Evolutionary conservation across 2,888 invertebrate genomes (phyloP), one percentile per base, ranked within the genome.

Genomic region (Lysandra bellargus): DNA sequence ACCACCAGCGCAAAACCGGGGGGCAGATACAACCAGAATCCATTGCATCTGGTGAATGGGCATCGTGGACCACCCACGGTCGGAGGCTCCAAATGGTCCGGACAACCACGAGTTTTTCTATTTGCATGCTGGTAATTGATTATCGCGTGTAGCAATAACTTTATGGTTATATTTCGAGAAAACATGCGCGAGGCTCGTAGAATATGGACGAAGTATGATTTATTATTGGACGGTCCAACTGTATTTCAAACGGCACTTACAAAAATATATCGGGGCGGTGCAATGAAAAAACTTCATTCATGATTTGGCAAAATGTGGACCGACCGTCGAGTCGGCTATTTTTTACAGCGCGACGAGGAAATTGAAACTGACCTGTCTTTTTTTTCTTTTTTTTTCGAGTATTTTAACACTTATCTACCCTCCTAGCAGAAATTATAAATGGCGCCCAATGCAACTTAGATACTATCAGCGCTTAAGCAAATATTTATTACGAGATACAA

Each of bases 191-290:
- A 1, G 14, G 33, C 69, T 69, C 33, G 14, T 37, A 69, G 14
- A 69, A 69, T 69, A 69, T 37, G 69, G 33, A 69, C 69, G 69
- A 69, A 69, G 64, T 69, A 69, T 69, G 64, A 69, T 69, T 69
- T 69, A 69, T 69, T 69, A 69, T 37, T 37, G 33, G 33, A 37
- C 33, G 30, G 17, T 33, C 69, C 33, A 17, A 37, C 69, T 69
- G 37, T 69, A 69, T 69, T 69, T 37, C 69, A 37, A 69, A 69
- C 69, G 33, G 69, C 37, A 69, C 69, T 33, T 37, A 37, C 69
- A 69, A 37, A 69, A 37, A 69, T 69, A 69, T 69, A 69, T 69
- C 69, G 69, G 33, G 12, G 14, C 69, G 33, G 33, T 69, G 69
- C 69, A 69, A 69, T 69, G 69, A 69, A 69, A 69, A 69, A 69